Conservation (phyloP, 2,113 vertebrate genomes). For the Aphyosemion australe region DNA sequence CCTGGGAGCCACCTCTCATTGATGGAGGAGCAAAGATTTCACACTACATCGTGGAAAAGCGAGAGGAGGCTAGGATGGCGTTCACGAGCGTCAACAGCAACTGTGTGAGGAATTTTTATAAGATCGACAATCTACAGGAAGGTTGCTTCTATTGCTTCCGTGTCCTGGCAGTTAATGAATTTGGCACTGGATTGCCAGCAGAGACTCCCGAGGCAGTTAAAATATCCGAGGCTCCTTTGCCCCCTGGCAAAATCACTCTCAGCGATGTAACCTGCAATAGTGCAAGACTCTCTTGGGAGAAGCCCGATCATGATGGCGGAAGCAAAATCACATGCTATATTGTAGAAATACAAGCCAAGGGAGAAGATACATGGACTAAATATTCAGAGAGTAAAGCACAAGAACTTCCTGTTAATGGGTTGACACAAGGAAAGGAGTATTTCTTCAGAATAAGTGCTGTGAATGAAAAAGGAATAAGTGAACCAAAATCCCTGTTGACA, state of each 20-base stretch:
- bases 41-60: slow-evolving; percentile 94
- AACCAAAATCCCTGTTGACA: slow-evolving; percentile 88
- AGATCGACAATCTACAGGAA: slow-evolving; percentile 91
- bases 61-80: slow-evolving; percentile 92
- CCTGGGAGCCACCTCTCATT: slow-evolving; percentile 94
- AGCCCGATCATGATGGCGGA: slow-evolving; percentile 94
- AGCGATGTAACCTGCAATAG: slow-evolving; percentile 87
- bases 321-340: slow-evolving; percentile 94
- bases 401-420: slow-evolving; percentile 85
- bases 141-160: slow-evolving; percentile 94
- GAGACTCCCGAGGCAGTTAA: slow-evolving; percentile 87
- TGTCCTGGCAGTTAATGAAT: slow-evolving; percentile 94
- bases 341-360: slow-evolving; percentile 93
- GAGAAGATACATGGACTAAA: slow-evolving; percentile 89
- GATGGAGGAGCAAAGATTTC: slow-evolving; percentile 96
- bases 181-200: slow-evolving; percentile 88
- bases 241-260: slow-evolving; percentile 90
- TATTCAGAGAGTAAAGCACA: slow-evolving; percentile 89
- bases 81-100: slow-evolving; percentile 91
- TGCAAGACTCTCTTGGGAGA: slow-evolving; percentile 93
- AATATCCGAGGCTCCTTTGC: slow-evolving; percentile 88
- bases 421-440: slow-evolving; percentile 90
- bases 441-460: slow-evolving; percentile 90
- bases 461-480: slow-evolving; percentile 97
- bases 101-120: slow-evolving; percentile 91